Conservation (phyloP, 2,113 vertebrate species). For the Mola mola region DNA sequence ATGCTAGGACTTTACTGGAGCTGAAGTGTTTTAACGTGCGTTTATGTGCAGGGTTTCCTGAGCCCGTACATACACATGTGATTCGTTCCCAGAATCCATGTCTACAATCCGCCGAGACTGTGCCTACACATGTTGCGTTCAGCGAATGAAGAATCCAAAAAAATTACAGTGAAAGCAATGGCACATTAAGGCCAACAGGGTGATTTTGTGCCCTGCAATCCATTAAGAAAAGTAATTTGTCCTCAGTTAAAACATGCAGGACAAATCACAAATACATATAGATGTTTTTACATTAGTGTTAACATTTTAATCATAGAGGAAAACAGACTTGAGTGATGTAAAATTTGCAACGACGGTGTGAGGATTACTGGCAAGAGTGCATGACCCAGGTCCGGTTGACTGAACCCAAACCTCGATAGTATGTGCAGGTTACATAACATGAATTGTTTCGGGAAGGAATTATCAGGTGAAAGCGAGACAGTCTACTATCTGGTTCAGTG, state of each 20-base stretch:
- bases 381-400: conserved; percentile 23
- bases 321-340: conserved; percentile 16
- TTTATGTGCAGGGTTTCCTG: too few species aligned
- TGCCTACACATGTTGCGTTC: conserved; percentile 22
- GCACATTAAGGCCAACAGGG: conserved; percentile 3
- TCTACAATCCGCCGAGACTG: conserved; percentile 9
- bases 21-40: neutral
- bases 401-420: conserved; percentile 38
- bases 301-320: neutral
- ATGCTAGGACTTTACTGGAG: conserved; percentile 1
- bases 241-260: neutral
- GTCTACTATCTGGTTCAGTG: conserved; percentile 33
- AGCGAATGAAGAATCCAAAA: neutral
- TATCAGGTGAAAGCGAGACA: conserved; percentile 53
- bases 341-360: conserved; percentile 11
- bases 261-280: neutral
- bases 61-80: too few species aligned
- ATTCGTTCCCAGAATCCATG: conserved; percentile 20
- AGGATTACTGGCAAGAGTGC: conserved; percentile 32
- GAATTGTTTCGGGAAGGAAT: conserved; percentile 47
- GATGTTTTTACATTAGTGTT: neutral
- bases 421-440: conserved; percentile 33
- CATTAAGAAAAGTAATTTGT: conserved; percentile 12
- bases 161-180: conserved; percentile 3
- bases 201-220: neutral